Evolutionary conservation across 2,888 invertebrate genomes (phyloP).

Genomic region (Hirtodrosophila duncani): DNA sequence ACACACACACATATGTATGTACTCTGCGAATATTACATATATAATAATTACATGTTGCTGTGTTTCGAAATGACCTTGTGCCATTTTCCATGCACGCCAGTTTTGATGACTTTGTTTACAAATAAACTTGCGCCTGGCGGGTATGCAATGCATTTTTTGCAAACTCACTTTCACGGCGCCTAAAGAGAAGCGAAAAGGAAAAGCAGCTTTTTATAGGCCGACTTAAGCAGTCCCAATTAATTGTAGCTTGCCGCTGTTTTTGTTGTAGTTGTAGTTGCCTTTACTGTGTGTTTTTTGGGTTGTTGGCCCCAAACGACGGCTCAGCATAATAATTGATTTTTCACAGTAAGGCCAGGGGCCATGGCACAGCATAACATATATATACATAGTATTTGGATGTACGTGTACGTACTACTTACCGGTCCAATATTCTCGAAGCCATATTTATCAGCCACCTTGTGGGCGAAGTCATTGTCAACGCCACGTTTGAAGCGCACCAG

Average conservation of each 20-base stretch:
- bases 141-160: constrained; percentile 50
- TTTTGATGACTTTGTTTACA: constrained; percentile 26
- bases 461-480: constrained; percentile 87
- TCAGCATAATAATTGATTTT: constrained; percentile 67
- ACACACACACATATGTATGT: too few species aligned
- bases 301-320: constrained; percentile 39
- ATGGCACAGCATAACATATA: too few species aligned
- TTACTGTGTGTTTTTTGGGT: constrained; percentile 21
- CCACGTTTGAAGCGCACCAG: constrained; percentile 91
- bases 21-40: too few species aligned
- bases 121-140: constrained; percentile 41
- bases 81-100: constrained; percentile 18
- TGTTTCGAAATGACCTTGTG: too few species aligned
- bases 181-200: too few species aligned
- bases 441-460: constrained; percentile 89
- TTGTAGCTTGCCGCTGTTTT: constrained; percentile 15
- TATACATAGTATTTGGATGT: too few species aligned
- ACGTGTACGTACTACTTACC: too few species aligned
- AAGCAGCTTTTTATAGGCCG: constrained; percentile 4
- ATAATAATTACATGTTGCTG: neutral
- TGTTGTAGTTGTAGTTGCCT: constrained; percentile 10
- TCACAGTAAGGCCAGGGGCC: constrained; percentile 41
- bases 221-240: constrained; percentile 53
- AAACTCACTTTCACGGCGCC: too few species aligned
- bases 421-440: constrained; percentile 96